Base-by-base conservation (phyloP, 2,113 vertebrate genomes). In the Stigmatopora argus region DNA sequence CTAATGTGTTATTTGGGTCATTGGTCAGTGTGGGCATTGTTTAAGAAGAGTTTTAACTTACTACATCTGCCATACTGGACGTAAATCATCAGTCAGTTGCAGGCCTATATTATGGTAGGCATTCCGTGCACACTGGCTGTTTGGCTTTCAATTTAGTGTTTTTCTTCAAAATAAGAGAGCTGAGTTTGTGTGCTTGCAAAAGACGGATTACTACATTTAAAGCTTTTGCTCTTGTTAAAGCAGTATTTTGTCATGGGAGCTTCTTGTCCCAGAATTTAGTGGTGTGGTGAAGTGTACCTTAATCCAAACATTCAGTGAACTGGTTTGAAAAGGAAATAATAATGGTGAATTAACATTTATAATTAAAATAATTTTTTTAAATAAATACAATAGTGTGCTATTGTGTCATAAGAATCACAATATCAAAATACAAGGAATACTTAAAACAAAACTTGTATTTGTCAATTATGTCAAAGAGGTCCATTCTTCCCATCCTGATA, bases 1-100 rank as follows among this genome's bases (percentile, higher is more conserved):
- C 26, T 31, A 80, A 71, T 77, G 73, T 80, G 73, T 72, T 62
- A 73, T 67, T 47, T 63, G 64, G 73, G 41, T 71, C 57, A 71
- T 87, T 80, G 85, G 75, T 87, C 86, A 86, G 75, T 57, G 45
- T 77, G 79, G 81, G 74, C 74, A 80, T 63, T 64, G 74, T 66
- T 58, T 47, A 64, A 78, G 85, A 75, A 80, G 66, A 75, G 78
- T 51, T 2, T 77, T 62, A 72, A 78, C 78, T 81, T 70, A 12
- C 61, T 78, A 62, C 73, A 79, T 83, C 84, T 86, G 84, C 74
- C 83, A 75, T 61, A 46, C 57, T 70, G 68, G 77, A 62, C 58
- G 6, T 71, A 68, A 78, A 69, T 80, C 80, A 72, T 34, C 11
- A 49, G 53, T 78, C 69, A 70, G 72, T 72, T 70, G 74, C 68